Evolutionary conservation across 2,113 vertebrate species (phyloP).

Genomic region (Vulpes lagopus): DNA sequence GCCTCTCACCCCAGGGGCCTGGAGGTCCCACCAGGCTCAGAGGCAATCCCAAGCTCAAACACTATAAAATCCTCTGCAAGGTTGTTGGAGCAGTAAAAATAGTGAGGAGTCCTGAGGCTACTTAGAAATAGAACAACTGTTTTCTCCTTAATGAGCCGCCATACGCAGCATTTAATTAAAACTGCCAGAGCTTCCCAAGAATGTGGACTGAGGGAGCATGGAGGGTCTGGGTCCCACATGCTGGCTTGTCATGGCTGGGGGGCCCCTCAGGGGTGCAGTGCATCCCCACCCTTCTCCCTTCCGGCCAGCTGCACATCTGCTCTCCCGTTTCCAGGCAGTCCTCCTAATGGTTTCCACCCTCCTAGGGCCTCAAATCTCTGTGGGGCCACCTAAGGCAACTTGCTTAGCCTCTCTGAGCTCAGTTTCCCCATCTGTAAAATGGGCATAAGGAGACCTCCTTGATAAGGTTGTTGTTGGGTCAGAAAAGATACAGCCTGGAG

Average conservation of each 20-base stretch:
- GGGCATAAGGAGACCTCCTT: not conserved
- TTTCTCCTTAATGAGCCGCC: conserved; percentile 51
- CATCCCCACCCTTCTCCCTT: not conserved
- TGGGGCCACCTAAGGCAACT: too few species aligned
- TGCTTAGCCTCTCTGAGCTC: not conserved
- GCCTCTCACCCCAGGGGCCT: not conserved
- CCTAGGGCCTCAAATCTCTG: not conserved
- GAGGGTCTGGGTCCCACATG: not conserved
- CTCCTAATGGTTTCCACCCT: rapidly evolving
- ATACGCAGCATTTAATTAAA: conserved; percentile 66
- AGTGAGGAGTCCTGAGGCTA: conserved; percentile 68
- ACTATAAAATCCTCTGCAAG: conserved; percentile 10
- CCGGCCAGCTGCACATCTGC: rapidly evolving
- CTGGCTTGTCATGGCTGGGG: not conserved
- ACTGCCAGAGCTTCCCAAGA: not conserved
- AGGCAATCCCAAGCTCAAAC: not conserved
- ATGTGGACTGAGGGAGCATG: rapidly evolving
- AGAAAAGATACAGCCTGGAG: not conserved
- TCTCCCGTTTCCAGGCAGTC: rapidly evolving
- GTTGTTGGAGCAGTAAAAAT: conserved; percentile 58
- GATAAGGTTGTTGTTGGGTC: rapidly evolving
- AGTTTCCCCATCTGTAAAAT: not conserved
- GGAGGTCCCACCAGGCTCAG: not conserved
- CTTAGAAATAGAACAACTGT: conserved; percentile 63
- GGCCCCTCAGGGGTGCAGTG: rapidly evolving